These are phyloP conservation scores for Ciona savignyi DNA, from an alignment of 23 tunicate genomes.

Conservation along the genomic window DNA sequence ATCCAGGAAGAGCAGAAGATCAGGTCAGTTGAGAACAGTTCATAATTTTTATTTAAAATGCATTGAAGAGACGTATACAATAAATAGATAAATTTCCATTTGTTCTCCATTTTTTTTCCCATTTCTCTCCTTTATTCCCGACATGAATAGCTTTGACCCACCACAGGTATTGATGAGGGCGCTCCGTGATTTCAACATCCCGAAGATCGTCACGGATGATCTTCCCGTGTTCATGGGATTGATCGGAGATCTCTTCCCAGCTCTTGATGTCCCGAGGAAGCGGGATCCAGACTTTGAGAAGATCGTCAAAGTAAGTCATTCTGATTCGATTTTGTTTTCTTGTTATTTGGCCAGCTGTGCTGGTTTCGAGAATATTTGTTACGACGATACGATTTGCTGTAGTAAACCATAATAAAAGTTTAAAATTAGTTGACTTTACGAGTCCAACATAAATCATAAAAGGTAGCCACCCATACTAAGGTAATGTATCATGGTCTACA, in stretches of 20 bases:
- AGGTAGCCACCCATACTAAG: too few species aligned
- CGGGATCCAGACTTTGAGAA: conserved; percentile 96
- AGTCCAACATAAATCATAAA: too few species aligned
- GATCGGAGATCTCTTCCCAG: conserved; percentile 97
- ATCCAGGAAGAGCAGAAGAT: conserved; percentile 92
- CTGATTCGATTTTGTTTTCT: neutral
- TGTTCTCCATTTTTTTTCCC: neutral
- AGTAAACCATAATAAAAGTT: neutral
- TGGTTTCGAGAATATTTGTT: too few species aligned
- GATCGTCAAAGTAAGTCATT: conserved; percentile 46
- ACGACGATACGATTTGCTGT: too few species aligned
- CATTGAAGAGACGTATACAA: too few species aligned
- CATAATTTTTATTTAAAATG: too few species aligned
- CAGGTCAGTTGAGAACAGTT: too few species aligned
- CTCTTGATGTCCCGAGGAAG: conserved; percentile 95
- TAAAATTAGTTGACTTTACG: neutral
- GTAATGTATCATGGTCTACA: too few species aligned
- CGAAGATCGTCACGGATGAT: conserved; percentile 97
- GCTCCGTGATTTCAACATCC: conserved; percentile 95
- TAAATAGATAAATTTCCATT: too few species aligned
- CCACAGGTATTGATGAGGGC: conserved; percentile 94
- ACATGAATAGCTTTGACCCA: neutral
- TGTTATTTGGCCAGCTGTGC: too few species aligned
- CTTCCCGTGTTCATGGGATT: conserved; percentile 95
- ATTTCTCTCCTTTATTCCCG: too few species aligned